Conservation (phyloP, 2,888 invertebrate genomes). For the Cephus nigrinus region DNA sequence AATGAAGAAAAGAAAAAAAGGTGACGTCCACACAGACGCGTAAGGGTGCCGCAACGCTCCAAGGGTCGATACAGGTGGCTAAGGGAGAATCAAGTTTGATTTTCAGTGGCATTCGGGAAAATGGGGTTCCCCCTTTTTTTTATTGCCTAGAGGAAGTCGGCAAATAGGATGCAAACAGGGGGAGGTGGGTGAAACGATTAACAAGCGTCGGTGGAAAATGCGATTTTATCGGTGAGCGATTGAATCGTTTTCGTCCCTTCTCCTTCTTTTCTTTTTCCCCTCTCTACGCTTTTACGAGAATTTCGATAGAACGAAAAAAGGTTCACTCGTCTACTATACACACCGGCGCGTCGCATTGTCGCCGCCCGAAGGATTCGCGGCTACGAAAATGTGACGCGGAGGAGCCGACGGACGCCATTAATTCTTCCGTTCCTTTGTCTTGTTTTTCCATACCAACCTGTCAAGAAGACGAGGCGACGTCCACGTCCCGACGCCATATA, state of each 20-base stretch:
- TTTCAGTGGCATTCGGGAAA: neutral
- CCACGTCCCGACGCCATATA: neutral
- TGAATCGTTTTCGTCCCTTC: neutral
- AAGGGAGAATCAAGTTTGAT: neutral
- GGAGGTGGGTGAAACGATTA: neutral
- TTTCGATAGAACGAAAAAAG: neutral
- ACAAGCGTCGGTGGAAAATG: neutral
- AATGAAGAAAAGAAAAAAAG: too few relatives aligned
- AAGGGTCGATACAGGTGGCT: neutral
- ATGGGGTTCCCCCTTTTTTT: neutral
- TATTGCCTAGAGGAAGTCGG: neutral
- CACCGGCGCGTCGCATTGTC: neutral
- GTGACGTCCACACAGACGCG: too few relatives aligned
- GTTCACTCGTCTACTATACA: neutral
- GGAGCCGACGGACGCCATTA: constrained; percentile 38
- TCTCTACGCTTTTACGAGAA: neutral
- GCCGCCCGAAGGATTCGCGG: neutral
- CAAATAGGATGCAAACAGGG: neutral
- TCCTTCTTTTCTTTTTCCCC: neutral
- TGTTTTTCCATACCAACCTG: constrained; percentile 17
- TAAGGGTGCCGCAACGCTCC: neutral
- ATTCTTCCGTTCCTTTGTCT: constrained; percentile 52
- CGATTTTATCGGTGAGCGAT: neutral
- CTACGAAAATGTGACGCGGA: constrained; percentile 21
- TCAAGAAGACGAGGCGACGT: neutral